Evolutionary conservation across 2,113 vertebrate genomes (phyloP), one percentile per base, ranked within the genome.

Genomic region (Rhinogobius similis): DNA sequence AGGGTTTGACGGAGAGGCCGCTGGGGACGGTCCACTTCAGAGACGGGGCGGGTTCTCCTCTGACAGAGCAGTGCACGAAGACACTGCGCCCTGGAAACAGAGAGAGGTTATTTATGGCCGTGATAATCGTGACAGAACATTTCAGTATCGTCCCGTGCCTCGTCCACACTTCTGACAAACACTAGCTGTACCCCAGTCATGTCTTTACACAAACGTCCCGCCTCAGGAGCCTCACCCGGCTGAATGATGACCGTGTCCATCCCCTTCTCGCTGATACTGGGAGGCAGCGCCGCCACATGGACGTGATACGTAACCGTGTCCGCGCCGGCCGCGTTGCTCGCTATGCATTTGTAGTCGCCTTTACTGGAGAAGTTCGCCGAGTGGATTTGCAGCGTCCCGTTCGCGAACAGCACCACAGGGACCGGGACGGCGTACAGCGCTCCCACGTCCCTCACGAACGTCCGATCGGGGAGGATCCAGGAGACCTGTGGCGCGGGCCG

Each of bases 301-400:
- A 94, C 72, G 56, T 90, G 86, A 71, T 93, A 93, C 5, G 89
- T 94, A 5, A 94, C 56, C 29, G 93, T 93, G 68, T 94, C 92
- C 13, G 92, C 92, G 27, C 93, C 93, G 6, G 91, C 93, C 41
- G 89, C 91, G 46, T 93, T 94, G 80, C 93, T 94, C 50, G 93
- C 93, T 4, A 94, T 93, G 56, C 93, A 94, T 83, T 93, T 93
- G 76, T 94, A 94, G 61, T 91, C 82, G 4, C 93, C 93, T 89
- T 93, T 92, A 75, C 76, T 92, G 50, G 93, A 92, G 75, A 93
- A 92, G 65, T 92, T 91, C 27, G 88, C 83, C 55, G 86, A 83
- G 9, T 71, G 78, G 68, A 94, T 91, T 53, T 83, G 88, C 21
- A 94, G 77, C 8, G 92, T 94, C 70, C 93, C 93, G 75, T 94